A percentile compares a stretch with the other conserved stretches of the same genome.
phyloP scores from a whole-genome alignment of 2,113 vertebrate genomes.

The Cyprinodon tularosa region DNA sequence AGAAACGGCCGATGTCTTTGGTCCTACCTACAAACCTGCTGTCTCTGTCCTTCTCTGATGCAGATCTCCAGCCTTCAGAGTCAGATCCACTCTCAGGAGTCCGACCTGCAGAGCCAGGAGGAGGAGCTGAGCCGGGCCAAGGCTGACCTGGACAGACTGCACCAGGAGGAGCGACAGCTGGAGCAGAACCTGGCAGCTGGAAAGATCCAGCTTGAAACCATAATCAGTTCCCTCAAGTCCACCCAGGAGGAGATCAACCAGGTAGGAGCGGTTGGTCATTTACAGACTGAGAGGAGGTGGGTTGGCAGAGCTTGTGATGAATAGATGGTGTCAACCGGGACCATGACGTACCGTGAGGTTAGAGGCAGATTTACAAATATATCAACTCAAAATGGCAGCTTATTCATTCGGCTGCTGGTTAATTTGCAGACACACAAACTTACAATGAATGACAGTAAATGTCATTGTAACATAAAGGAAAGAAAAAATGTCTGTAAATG shows the following conservation, averaged over 20 bases:
- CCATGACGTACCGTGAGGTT: no score
- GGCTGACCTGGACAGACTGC: constrained; percentile 87
- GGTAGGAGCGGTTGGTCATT: constrained; percentile 71
- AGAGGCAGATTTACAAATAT: no score
- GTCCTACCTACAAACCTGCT: background rate
- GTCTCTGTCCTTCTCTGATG: background rate
- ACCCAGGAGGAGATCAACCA: constrained; percentile 98
- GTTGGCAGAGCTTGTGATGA: no score
- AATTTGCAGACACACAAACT: no score
- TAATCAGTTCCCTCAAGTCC: constrained; percentile 93
- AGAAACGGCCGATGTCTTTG: no score
- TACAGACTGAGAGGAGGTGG: no score
- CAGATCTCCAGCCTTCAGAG: constrained; percentile 93
- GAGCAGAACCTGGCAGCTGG: constrained; percentile 97
- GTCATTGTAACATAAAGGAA: no score
- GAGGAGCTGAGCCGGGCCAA: constrained; percentile 92
- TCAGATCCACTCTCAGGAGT: constrained; percentile 95
- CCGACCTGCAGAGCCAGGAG: constrained; percentile 92
- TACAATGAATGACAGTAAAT: no score
- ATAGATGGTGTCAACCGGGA: no score
- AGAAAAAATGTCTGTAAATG: no score
- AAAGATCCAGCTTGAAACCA: constrained; percentile 93
- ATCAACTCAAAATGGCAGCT: no score
- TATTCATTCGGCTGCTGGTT: no score
- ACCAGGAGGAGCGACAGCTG: constrained; percentile 93